A percentile compares a stretch with the other conserved stretches of the same genome.
Evolutionary conservation across 2,888 invertebrate genomes (phyloP).

Genomic region (Tenthredo distinguenda): DNA sequence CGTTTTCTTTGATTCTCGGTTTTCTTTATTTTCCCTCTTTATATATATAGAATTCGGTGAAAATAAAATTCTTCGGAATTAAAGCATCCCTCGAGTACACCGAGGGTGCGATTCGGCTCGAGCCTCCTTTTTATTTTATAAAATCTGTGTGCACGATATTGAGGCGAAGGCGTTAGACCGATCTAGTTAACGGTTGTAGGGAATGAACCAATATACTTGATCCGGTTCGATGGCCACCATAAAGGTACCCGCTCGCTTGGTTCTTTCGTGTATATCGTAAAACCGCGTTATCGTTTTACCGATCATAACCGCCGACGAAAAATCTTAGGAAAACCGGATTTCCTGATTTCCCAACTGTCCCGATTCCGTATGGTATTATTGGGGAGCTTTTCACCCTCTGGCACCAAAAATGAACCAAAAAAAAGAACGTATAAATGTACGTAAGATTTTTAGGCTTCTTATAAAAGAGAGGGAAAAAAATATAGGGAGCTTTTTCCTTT

Average conservation of each 20-base stretch:
- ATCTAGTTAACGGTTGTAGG: conserved; percentile 26
- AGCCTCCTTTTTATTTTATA: neutral
- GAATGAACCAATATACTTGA: conserved; percentile 35
- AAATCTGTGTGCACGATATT: neutral
- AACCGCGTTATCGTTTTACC: conserved; percentile 6
- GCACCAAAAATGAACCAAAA: neutral
- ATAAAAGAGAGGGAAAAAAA: neutral
- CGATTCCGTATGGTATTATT: neutral
- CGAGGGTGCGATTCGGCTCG: neutral
- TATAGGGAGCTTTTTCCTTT: neutral
- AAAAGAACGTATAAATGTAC: no score
- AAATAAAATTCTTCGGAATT: neutral
- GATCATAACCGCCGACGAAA: neutral
- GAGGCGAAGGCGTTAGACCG: neutral
- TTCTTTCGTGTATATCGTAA: conserved; percentile 10
- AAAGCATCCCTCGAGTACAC: neutral
- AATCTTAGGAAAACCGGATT: neutral
- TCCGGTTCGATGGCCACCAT: neutral
- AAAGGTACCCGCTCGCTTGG: neutral
- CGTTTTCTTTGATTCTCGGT: neutral
- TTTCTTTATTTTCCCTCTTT: neutral
- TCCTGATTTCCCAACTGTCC: neutral
- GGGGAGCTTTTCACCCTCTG: neutral
- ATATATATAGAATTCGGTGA: neutral
- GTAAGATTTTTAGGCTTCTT: no score